Evolutionary conservation across 2,888 invertebrate species (phyloP).

Genomic region (Chrysodeixis includens): DNA sequence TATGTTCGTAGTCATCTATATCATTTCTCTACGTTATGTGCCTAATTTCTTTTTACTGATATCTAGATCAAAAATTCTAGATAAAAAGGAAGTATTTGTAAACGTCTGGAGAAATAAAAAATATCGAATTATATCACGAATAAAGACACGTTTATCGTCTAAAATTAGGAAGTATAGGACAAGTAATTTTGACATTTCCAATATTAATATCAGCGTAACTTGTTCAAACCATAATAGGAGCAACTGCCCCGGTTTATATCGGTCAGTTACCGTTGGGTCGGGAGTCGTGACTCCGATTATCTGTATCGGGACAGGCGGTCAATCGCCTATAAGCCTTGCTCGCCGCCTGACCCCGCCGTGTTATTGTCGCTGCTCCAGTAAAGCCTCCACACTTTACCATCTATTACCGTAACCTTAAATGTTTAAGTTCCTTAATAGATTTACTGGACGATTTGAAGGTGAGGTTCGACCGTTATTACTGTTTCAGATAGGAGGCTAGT

Average conservation of each 20-base stretch:
- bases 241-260: slow-evolving; percentile 30
- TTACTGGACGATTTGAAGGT: background rate
- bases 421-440: slow-evolving; percentile 18
- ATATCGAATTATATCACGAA: too few species aligned
- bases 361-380: slow-evolving; percentile 59
- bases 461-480: slow-evolving; percentile 5
- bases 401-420: slow-evolving; percentile 37
- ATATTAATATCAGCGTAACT: slow-evolving; percentile 22
- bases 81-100: too few species aligned
- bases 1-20: too few species aligned
- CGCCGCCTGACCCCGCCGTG: slow-evolving; percentile 55
- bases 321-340: slow-evolving; percentile 64
- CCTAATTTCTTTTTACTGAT: too few species aligned
- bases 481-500: background rate
- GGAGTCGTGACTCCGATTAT: slow-evolving; percentile 72
- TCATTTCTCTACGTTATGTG: too few species aligned
- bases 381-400: slow-evolving; percentile 34
- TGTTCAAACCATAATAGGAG: slow-evolving; percentile 21
- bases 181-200: slow-evolving; percentile 18
- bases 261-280: slow-evolving; percentile 55
- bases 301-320: slow-evolving; percentile 69
- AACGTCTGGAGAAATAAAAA: too few species aligned
- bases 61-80: too few species aligned
- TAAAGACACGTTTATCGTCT: too few species aligned
- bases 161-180: background rate